Base-by-base conservation (phyloP, 2,113 vertebrate species). In the Nestor notabilis region DNA sequence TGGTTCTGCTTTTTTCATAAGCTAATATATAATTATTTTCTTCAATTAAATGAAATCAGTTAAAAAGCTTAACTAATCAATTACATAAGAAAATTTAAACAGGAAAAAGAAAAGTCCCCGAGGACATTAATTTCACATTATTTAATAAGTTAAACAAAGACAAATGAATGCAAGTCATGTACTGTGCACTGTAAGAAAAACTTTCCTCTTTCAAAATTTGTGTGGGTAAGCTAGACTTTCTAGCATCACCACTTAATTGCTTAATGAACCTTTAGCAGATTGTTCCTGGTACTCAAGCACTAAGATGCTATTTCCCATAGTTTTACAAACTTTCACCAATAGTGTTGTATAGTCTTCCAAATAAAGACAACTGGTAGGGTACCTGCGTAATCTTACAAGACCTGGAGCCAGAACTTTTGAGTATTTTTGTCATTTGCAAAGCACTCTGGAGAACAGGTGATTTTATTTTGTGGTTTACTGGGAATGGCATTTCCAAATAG, bases 1-100 rank as follows among this genome's bases (percentile, higher is more conserved):
- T 79, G 8, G 20, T 69, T 88, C 58, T 88, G 37, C 37, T 58
- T 95, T 88, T 74, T 69, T 74, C 74, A 69, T 60, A 80, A 80
- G 58, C 24, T 88, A 49, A 83, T 76, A 17, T 25, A 21, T 68
- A 88, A 83, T 87, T 92, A 77, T 77, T 90, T 94, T 90, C 44
- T 88, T 90, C 58, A 88, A 61, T 90, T 94, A 93, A 44, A 76
- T 90, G 29, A 86, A 90, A 97, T 90, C 88, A 63, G 24, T 84
- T 93, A 23, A 78, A 95, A 91, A 90, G 20, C 25, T 72, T 94
- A 92, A 82, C 20, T 82, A 87, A 95, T 93, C 78, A 83, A 56
- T 86, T 94, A 83, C 3, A 44, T 6, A 6, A 37, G 49, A 60
- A 90, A 90, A 79, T 15, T 52, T 63, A 43, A 69, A 15, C 4